phyloP scores from a whole-genome alignment of 2,888 invertebrate species.

The Andrena chrysosceles region DNA sequence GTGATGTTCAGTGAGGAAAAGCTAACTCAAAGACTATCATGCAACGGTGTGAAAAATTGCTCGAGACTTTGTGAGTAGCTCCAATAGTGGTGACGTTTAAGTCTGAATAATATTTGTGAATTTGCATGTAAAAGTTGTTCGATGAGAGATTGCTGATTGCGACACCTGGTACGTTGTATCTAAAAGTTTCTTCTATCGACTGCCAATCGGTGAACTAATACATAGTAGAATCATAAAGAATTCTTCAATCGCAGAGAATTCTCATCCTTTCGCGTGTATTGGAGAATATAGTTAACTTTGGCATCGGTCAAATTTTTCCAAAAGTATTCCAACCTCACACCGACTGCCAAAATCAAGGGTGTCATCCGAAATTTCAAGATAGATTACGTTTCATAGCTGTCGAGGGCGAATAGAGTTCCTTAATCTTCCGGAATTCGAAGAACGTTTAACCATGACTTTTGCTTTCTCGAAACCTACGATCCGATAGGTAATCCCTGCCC shows the following conservation, averaged over 20 bases:
- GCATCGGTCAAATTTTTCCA: not conserved
- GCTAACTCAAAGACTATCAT: not conserved
- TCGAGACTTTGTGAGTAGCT: conserved; percentile 2
- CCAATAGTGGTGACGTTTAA: not conserved
- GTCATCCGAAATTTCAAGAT: not conserved
- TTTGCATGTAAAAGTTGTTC: conserved; percentile 1
- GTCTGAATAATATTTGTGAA: conserved; percentile 17
- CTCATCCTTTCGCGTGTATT: no score
- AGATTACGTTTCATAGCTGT: not conserved
- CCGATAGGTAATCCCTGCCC: conserved; percentile 6
- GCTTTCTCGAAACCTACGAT: conserved; percentile 37
- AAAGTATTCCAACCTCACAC: not conserved
- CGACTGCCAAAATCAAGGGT: not conserved
- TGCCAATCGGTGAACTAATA: no score
- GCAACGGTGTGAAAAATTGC: not conserved
- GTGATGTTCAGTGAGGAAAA: conserved; percentile 8
- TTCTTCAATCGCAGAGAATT: no score
- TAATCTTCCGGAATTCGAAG: not conserved
- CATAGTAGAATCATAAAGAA: no score
- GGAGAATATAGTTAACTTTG: no score
- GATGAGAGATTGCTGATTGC: conserved; percentile 1
- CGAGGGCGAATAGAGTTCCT: not conserved
- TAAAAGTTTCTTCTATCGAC: conserved; percentile 16
- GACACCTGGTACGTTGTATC: conserved; percentile 19
- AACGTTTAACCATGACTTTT: not conserved